These are phyloP conservation scores for Falco punctatus DNA, from an alignment of 2,113 vertebrate species.

Conservation along the genomic window DNA sequence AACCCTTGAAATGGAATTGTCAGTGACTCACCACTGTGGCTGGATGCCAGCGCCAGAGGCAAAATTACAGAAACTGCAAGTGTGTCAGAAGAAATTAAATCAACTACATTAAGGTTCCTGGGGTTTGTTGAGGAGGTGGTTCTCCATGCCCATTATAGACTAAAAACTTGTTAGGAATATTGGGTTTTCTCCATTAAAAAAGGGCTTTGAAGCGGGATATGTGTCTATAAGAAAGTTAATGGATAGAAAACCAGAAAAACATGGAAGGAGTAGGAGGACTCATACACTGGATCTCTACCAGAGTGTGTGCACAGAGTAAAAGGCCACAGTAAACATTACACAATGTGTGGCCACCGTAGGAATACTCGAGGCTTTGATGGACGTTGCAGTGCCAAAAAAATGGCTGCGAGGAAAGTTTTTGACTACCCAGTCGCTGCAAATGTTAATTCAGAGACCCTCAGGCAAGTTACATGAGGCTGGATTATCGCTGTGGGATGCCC, in stretches of 20 bases:
- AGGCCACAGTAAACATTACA: background rate
- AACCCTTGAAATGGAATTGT: conserved; percentile 50
- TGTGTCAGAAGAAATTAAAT: conserved; percentile 37
- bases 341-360: background rate
- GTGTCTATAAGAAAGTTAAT: background rate
- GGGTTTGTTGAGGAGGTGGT: background rate
- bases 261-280: background rate
- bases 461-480: conserved; percentile 31
- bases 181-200: background rate
- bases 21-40: conserved; percentile 11
- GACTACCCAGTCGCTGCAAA: background rate
- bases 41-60: conserved; percentile 4
- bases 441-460: background rate
- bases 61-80: background rate
- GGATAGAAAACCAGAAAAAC: background rate
- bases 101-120: background rate
- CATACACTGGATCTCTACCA: background rate
- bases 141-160: background rate
- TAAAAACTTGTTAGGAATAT: background rate
- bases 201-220: background rate
- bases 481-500: conserved; percentile 35
- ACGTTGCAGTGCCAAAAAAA: background rate
- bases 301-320: background rate
- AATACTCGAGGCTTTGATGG: background rate
- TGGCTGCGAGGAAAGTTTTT: background rate